Evolutionary conservation across 2,888 invertebrate genomes (phyloP).

Genomic region (Eristalinus aeneus): DNA sequence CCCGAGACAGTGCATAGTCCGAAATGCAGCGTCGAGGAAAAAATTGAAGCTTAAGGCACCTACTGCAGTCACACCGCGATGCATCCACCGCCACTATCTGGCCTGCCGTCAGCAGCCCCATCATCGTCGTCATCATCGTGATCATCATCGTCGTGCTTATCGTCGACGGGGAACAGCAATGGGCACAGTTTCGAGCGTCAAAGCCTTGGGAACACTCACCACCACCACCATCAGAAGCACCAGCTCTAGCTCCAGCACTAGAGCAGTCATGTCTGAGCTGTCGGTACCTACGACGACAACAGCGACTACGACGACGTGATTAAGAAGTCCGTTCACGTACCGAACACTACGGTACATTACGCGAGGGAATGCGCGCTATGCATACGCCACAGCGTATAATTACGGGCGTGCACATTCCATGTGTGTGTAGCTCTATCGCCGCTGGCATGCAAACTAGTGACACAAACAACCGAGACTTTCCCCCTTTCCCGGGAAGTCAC

Average conservation of each 20-base stretch:
- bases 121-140: neutral
- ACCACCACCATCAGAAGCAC: neutral
- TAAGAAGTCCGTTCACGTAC: constrained; percentile 66
- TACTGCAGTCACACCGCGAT: constrained; percentile 30
- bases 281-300: constrained; percentile 37
- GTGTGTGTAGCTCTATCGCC: neutral
- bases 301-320: constrained; percentile 40
- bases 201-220: neutral
- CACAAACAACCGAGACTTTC: constrained; percentile 32
- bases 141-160: neutral
- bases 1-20: constrained; percentile 10
- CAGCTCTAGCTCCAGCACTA: constrained; percentile 25
- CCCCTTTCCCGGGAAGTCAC: neutral
- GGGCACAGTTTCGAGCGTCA: neutral
- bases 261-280: constrained; percentile 55
- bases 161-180: neutral
- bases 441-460: constrained; percentile 63
- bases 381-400: constrained; percentile 51
- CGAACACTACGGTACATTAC: constrained; percentile 66
- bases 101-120: constrained; percentile 16
- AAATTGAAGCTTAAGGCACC: constrained; percentile 32
- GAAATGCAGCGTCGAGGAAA: constrained; percentile 16
- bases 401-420: constrained; percentile 46
- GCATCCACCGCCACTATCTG: constrained; percentile 25
- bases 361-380: constrained; percentile 69